Evolutionary conservation across 2,797 vertebrate genomes (phyloP), one percentile per base, ranked within the genome.

Genomic region (Miichthys miiuy): DNA sequence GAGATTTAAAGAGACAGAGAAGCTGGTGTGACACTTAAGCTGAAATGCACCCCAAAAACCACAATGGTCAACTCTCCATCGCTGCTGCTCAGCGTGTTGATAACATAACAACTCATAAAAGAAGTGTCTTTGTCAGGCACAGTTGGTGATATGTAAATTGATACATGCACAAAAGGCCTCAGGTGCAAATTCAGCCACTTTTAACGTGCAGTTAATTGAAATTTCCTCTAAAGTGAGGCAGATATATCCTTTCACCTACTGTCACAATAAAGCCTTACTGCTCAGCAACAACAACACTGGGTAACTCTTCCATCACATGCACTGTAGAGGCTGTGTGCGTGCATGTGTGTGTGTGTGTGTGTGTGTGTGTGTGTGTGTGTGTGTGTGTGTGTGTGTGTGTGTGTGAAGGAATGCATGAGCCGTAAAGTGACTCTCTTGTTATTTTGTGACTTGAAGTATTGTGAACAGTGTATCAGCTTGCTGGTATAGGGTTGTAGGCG

Each of bases 401-500:
- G 85, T 85, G 88, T 88, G 57, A 50, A 91, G 94, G 93, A 94
- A 94, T 93, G 87, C 81, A 82, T 87, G 46, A 57, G 75, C 76
- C 7, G 91, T 94, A 93, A 94, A 95, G 92, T 85, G 93, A 94
- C 90, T 93, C 93, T 86, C 88, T 93, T 94, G 90, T 93, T 92
- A 82, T 90, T 91, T 88, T 91, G 88, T 84, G 92, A 90, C 87
- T 82, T 70, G 70, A 66, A 81, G 87, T 84, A 88, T 87, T 91
- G 88, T 91, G 92, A 77, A 25, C 72, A 61, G 87, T 84, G 89
- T 94, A 93, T 94, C 91, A 72, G 84, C 84, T 95, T 92, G 89
- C 91, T 90, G 90, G 91, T 93, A 89, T 91, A 74, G 85, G 68
- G 79, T 89, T 86, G 88, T 90, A 86, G 77, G 91, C 88, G 75